These are phyloP conservation scores for Dicyrtoma fusca DNA, from an alignment of 2,888 invertebrate genomes.

Conservation along the genomic window DNA sequence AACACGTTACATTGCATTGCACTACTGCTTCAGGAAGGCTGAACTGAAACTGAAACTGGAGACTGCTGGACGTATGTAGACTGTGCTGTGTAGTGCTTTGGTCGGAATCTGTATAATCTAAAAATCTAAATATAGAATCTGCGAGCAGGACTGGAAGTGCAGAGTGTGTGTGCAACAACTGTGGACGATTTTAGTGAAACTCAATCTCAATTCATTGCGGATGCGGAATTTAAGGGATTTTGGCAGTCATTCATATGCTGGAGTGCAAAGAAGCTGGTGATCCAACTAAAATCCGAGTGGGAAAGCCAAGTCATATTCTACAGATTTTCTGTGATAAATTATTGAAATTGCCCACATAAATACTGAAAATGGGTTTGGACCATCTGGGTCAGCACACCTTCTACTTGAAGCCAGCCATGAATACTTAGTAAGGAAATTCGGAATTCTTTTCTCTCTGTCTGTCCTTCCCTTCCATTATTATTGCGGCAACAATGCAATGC, in stretches of 20 bases:
- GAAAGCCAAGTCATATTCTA: not conserved
- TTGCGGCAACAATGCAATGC: not conserved
- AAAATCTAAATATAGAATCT: not conserved
- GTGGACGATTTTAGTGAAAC: too few species aligned
- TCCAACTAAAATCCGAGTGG: not conserved
- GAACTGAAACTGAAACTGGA: too few species aligned
- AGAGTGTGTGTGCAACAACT: too few species aligned
- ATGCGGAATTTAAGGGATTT: not conserved
- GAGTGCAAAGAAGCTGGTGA: not conserved
- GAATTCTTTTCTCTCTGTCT: not conserved
- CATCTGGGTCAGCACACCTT: slow-evolving; percentile 50
- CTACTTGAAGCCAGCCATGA: slow-evolving; percentile 41
- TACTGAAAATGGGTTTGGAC: slow-evolving; percentile 38
- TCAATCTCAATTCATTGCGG: too few species aligned
- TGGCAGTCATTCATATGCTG: not conserved
- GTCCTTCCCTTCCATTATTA: not conserved
- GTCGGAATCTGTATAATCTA: too few species aligned
- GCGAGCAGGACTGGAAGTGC: not conserved
- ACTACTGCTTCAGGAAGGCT: too few species aligned
- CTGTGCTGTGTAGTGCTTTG: too few species aligned
- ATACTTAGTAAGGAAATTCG: slow-evolving; percentile 41
- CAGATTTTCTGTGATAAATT: not conserved
- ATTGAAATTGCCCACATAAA: not conserved
- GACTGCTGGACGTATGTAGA: too few species aligned
- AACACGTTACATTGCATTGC: too few species aligned